A percentile compares a stretch with the other conserved stretches of the same genome.
These are phyloP conservation scores for Wiebesia pumilae DNA, from an alignment of 1,140 invertebrate species.

Conservation along the genomic window DNA sequence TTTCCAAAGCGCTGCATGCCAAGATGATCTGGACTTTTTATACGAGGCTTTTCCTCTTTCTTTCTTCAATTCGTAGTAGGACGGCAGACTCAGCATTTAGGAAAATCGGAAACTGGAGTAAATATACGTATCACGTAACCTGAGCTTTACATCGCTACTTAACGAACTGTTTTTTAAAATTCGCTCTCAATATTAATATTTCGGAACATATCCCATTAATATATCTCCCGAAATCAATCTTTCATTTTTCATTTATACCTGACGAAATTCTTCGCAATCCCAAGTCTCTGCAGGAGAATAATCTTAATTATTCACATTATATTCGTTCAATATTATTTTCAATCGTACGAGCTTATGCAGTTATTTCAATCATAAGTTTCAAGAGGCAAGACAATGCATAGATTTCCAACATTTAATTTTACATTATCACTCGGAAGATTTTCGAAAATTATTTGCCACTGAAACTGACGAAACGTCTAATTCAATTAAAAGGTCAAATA, in stretches of 20 bases:
- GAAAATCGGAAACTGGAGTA: not conserved
- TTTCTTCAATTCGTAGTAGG: not conserved
- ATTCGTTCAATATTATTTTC: not conserved
- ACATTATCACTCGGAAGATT: too few species aligned
- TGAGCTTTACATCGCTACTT: not conserved
- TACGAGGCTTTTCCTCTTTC: not conserved
- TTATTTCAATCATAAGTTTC: too few species aligned
- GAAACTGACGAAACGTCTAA: too few species aligned
- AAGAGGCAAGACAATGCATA: too few species aligned
- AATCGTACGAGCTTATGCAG: too few species aligned
- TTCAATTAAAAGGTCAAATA: too few species aligned
- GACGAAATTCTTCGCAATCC: not conserved
- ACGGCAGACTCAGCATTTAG: not conserved
- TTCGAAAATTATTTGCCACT: too few species aligned
- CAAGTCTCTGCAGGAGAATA: not conserved
- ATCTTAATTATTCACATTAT: not conserved
- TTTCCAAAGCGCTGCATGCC: constrained; percentile 12
- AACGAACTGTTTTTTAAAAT: not conserved
- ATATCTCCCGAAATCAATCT: not conserved
- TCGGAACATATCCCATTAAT: not conserved
- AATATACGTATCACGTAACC: constrained; percentile 18
- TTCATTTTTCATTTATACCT: not conserved
- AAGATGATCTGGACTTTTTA: not conserved
- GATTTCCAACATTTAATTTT: too few species aligned
- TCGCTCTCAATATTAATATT: not conserved